Base-by-base conservation (phyloP, 2,888 invertebrate species). In the Leptodirus hochenwartii region DNA sequence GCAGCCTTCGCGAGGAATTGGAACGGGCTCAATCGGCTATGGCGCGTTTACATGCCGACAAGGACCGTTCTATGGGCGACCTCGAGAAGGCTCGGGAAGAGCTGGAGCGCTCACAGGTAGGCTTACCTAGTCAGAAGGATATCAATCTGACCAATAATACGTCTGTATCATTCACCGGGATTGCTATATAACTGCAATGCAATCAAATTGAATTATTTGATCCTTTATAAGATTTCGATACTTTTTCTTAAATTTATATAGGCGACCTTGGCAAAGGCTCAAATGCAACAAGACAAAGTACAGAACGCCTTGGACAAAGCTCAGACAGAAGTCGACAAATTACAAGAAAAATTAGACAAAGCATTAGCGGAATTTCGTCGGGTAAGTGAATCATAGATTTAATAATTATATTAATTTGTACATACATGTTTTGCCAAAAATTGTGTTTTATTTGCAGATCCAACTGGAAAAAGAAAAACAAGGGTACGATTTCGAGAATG, bases 381-480 rank as follows among this genome's bases (percentile, higher is more conserved):
- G 64, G 81, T 81, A 47, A 61, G 65, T 53, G 17, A 20, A 20
- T 20, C 20, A 20, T 8, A 6, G 20, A 27, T 6, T 9, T 27
- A 5, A 27, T 12, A 27, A 13, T 15, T 10, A 22, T 29, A n/a
- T n/a, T 12, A 6, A 20, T 5, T 28, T 25, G 17, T 17, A 10
- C 22, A 12, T 22, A 29, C 17, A 22, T n/a, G 8, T 22, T 8
- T n/a, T 13, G 17, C 15, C n/a, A 16, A 16, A 27, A 27, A 16
- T 14, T 15, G 13, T 27, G 11, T 13, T 16, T 27, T 16, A 9
- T 28, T 16, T 53, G 26, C 41, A 78, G 78, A 64, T 77, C 50
- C 81, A 82, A 66, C 70, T 85, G 50, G 90, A 90, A 52, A 81
- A 82, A 43, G 90, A 90, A 59, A 88, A 88, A 53, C 71, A 78